phyloP scores from a whole-genome alignment of 2,113 vertebrate genomes.

The Herpailurus yagouaroundi region DNA sequence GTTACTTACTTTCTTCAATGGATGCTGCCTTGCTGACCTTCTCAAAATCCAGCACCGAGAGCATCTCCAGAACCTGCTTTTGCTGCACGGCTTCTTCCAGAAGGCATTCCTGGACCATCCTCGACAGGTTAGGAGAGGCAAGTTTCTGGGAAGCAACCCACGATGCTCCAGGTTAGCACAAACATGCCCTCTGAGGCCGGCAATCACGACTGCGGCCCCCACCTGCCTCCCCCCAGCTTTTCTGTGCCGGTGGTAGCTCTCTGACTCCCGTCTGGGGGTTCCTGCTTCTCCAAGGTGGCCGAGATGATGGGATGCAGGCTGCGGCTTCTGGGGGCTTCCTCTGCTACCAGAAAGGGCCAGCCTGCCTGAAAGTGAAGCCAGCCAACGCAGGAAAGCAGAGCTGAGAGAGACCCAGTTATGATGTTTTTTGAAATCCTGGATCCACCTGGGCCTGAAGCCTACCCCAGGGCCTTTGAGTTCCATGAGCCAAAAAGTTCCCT shows the following conservation, averaged over 20 bases:
- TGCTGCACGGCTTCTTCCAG: constrained; percentile 85
- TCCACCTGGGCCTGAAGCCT: not conserved
- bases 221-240: not conserved
- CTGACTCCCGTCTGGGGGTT: not conserved
- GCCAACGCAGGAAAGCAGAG: not conserved
- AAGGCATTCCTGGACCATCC: constrained; percentile 82
- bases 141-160: constrained; percentile 85
- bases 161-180: not conserved
- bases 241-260: rapidly evolving
- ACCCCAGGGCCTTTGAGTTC: not conserved
- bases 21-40: constrained; percentile 70
- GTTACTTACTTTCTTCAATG: constrained; percentile 85
- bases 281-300: not conserved
- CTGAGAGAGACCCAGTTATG: rapidly evolving
- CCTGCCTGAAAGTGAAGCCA: not conserved
- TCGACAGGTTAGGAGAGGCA: constrained; percentile 75
- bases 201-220: rapidly evolving
- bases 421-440: not conserved
- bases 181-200: too few relatives aligned
- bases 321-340: not conserved
- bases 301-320: not conserved
- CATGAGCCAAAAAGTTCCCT: not conserved
- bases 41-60: constrained; percentile 81
- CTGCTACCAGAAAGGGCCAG: not conserved
- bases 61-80: constrained; percentile 82